Conservation (phyloP, 2,888 invertebrate genomes). For the Tupiocoris notatus region DNA sequence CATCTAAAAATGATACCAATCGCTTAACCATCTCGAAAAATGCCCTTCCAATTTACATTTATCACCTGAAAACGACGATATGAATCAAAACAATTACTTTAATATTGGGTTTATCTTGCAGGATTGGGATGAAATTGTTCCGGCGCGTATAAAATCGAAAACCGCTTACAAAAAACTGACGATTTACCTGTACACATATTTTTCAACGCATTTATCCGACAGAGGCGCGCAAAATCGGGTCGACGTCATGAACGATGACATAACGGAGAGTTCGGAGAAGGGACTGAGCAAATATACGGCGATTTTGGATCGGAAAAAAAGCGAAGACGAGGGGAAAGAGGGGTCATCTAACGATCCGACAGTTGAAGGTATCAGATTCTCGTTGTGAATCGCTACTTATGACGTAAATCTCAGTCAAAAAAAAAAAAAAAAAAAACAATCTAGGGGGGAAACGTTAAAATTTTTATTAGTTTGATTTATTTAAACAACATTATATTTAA, state of each 20-base stretch:
- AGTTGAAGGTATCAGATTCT: no score
- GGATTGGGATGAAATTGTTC: constrained; percentile 52
- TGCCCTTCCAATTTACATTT: no score
- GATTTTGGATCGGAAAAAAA: background rate
- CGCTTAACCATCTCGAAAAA: no score
- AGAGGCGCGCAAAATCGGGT: constrained; percentile 44
- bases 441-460: no score
- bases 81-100: background rate
- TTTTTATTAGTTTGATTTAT: no score
- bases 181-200: constrained; percentile 53
- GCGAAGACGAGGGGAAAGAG: background rate
- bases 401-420: no score
- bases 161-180: constrained; percentile 53
- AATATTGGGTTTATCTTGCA: constrained; percentile 45
- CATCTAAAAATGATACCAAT: no score
- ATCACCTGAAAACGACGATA: no score
- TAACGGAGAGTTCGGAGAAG: background rate
- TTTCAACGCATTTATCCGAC: constrained; percentile 52
- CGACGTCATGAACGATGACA: background rate
- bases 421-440: no score
- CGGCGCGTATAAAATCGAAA: constrained; percentile 50
- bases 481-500: no score
- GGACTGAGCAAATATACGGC: background rate
- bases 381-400: no score
- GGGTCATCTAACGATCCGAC: background rate